Evolutionary conservation across 2,888 invertebrate genomes (phyloP), one percentile per base, ranked within the genome.

Genomic region (Polyommatus iphigenia): DNA sequence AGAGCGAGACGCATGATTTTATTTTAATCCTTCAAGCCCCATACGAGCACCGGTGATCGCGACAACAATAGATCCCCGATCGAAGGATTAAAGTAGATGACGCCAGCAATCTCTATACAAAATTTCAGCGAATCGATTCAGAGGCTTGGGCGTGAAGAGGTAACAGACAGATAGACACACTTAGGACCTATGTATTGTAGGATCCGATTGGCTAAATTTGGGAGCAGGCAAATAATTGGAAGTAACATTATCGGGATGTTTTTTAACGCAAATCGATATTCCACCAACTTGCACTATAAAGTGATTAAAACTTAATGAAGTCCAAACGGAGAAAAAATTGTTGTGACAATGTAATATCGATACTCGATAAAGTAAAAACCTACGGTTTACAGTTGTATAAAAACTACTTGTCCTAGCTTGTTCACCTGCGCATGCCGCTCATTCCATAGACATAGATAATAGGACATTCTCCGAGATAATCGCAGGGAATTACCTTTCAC

Each of bases 341-440:
- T 24, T 62, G 62, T 62, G 0, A 62, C 62, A 62, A 24, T 62
- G 62, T 62, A n/a, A n/a, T 24, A 62, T 24, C 62, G 62, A 62
- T 62, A 3, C 20, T 13, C 24, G 24, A 62, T 62, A 20, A 24
- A 62, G 24, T 62, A 62, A 62, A 24, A 62, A 62, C 62, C 20
- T 7, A 20, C 2, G 20, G n/a, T 20, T 8, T n/a, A 20, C 8
- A 59, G 59, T 24, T 24, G 13, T 13, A 20, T 62, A 62, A 62
- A 62, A 62, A 62, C 62, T 62, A 62, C 62, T 62, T 62, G 62
- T 62, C 24, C 62, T 62, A 62, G 62, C 62, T 20, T 62, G 62
- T 62, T 10, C 62, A 62, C 62, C 62, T 62, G 62, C 24, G 10
- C 62, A 62, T 62, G 62, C 62, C 62, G 62, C 20, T 24, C 67